These are phyloP conservation scores for Triplophysa yarkandensis DNA, from an alignment of 2,797 vertebrate species.

Conservation along the genomic window DNA sequence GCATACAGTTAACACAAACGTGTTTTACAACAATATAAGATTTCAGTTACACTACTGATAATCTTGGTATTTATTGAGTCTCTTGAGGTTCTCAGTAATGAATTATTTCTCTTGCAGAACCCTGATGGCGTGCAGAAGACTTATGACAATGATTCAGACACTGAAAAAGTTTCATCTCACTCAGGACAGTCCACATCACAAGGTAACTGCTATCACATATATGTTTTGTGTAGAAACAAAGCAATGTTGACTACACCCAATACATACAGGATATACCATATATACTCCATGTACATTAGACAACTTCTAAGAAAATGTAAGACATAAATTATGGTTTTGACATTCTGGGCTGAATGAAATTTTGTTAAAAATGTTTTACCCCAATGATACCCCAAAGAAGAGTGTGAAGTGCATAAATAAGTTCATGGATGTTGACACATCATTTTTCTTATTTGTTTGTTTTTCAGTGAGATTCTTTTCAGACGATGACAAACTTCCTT, in stretches of 20 bases:
- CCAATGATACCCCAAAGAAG: background rate
- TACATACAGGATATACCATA: too few relatives aligned
- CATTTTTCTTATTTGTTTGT: background rate
- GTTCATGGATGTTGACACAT: background rate
- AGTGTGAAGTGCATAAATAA: background rate
- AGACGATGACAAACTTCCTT: slow-evolving; percentile 34
- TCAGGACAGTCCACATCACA: slow-evolving; percentile 31
- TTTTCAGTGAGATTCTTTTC: slow-evolving; percentile 54
- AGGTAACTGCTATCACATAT: slow-evolving; percentile 11
- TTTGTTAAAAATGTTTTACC: too few relatives aligned
- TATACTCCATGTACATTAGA: too few relatives aligned
- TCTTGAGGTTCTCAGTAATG: background rate
- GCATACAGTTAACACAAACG: background rate
- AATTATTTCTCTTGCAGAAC: slow-evolving; percentile 6
- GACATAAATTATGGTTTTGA: too few relatives aligned
- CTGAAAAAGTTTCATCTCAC: slow-evolving; percentile 15
- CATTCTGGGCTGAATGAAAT: too few relatives aligned
- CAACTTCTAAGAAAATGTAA: background rate
- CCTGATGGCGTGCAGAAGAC: background rate
- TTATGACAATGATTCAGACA: slow-evolving; percentile 16
- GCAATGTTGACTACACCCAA: too few relatives aligned
- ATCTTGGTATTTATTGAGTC: background rate
- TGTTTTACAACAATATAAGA: too few relatives aligned
- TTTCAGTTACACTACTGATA: background rate
- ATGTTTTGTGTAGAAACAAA: background rate